Base-by-base conservation (phyloP, 2,888 invertebrate genomes). In the Mesorhabditis belari region DNA sequence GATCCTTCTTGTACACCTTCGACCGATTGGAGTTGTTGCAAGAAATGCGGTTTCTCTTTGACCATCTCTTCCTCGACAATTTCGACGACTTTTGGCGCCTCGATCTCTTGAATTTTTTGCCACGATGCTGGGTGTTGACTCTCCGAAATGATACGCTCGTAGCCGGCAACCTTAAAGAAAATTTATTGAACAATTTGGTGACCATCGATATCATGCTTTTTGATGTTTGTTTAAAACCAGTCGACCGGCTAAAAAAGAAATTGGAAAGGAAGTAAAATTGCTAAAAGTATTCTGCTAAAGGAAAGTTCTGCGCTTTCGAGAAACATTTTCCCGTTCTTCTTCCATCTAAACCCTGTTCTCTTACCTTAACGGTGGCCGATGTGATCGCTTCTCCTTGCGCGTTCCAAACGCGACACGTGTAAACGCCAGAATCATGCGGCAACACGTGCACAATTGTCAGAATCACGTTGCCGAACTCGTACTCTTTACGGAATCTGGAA, bases 391-490 rank as follows among this genome's bases (percentile, higher is more conserved):
- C 93, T 67, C 94, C 94, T 57, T 92, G 86, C 55, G 89, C 87
- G 82, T 94, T 94, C 9, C 89, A 88, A 44, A 93, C 92, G 77
- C 91, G 87, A 81, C 92, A 92, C 87, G 92, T 92, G 82, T 94
- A 94, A 6, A 94, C 90, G 58, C 93, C 93, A 83, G 91, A 88
- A 81, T 94, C 93, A 83, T 92, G 91, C 3, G 80, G 77, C 77
- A 92, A 91, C 0, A 89, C 87, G 75, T 90, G 90, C 58, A 86
- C 88, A 66, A 93, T 87, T 80, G 93, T 92, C 74, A 99, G 85
- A 23, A 92, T 88, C 4, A 95, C 91, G 79, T 90, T 92, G 64
- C 96, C 96, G 83, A 98, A 96, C 82, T 98, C 95, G 80, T 90
- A 51, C 90, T 89, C 84, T 90, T 91, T 82, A 88, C 94, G 81